Percentiles rank a stretch among this genome's conserved stretches.
These are phyloP conservation scores for Calliphora vicina DNA, from an alignment of 1,140 invertebrate genomes.

Conservation along the genomic window DNA sequence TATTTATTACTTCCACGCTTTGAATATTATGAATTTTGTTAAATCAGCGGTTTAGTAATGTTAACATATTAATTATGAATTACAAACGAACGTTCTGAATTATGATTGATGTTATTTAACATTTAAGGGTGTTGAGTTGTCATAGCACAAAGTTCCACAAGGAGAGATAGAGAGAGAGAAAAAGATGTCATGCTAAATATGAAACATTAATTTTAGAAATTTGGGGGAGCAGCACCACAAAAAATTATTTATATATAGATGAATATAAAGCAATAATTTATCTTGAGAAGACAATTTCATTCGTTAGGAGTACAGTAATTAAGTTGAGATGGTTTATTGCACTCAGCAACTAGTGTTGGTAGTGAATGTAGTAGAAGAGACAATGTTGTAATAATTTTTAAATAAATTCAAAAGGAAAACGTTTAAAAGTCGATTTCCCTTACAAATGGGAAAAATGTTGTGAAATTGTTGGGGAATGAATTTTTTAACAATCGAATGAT, in stretches of 20 bases:
- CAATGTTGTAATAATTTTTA: neutral
- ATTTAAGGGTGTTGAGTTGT: neutral
- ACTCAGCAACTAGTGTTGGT: neutral
- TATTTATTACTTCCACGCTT: neutral
- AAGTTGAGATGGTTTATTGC: too few species aligned
- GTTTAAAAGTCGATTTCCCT: neutral
- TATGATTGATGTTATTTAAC: conserved; percentile 10
- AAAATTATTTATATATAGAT: too few species aligned
- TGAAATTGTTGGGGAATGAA: too few species aligned
- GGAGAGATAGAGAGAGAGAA: neutral
- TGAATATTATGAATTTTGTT: conserved; percentile 2
- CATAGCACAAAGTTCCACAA: too few species aligned
- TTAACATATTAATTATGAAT: neutral
- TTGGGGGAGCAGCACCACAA: neutral
- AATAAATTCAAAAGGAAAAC: neutral
- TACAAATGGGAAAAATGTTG: too few species aligned
- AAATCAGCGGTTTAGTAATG: conserved; percentile 8
- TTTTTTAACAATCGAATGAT: too few species aligned
- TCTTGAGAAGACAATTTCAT: neutral
- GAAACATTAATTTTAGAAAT: neutral
- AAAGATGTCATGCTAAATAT: neutral
- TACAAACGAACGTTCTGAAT: neutral
- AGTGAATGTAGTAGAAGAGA: neutral
- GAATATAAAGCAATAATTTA: neutral
- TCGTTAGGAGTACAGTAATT: neutral